phyloP scores from a whole-genome alignment of 2,113 vertebrate genomes.

The Megalops atlanticus region DNA sequence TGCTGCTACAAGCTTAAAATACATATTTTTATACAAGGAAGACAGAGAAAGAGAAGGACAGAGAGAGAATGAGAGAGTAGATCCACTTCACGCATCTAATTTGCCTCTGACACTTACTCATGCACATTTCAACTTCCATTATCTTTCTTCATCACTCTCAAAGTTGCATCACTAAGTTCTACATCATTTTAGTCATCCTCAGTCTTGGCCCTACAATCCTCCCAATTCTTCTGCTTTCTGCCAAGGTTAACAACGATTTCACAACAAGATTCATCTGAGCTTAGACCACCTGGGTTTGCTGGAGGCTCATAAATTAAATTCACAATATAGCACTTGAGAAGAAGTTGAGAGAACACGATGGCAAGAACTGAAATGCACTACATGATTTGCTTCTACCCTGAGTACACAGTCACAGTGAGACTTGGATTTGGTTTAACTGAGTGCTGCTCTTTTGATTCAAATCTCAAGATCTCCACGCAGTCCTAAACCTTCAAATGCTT shows the following conservation, averaged over 20 bases:
- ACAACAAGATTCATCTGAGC: background rate
- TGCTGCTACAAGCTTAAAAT: background rate
- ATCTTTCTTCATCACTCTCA: constrained; percentile 47
- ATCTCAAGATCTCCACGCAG: background rate
- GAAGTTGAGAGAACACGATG: background rate
- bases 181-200: background rate
- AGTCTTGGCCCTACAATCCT: background rate
- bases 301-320: background rate
- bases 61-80: constrained; percentile 22
- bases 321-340: background rate
- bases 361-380: background rate
- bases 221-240: background rate
- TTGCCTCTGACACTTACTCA: constrained; percentile 57
- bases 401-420: background rate
- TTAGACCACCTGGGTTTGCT: background rate
- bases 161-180: background rate
- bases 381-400: background rate
- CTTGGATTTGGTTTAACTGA: background rate
- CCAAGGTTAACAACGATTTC: background rate
- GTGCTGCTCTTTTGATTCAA: background rate
- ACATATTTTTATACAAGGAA: background rate
- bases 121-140: constrained; percentile 57
- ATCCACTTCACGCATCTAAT: constrained; percentile 42
- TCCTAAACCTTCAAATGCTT: constrained; percentile 22
- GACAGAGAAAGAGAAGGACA: background rate